These are phyloP conservation scores for Chrysomela aeneicollis DNA, from an alignment of 2,888 invertebrate species.

Conservation along the genomic window DNA sequence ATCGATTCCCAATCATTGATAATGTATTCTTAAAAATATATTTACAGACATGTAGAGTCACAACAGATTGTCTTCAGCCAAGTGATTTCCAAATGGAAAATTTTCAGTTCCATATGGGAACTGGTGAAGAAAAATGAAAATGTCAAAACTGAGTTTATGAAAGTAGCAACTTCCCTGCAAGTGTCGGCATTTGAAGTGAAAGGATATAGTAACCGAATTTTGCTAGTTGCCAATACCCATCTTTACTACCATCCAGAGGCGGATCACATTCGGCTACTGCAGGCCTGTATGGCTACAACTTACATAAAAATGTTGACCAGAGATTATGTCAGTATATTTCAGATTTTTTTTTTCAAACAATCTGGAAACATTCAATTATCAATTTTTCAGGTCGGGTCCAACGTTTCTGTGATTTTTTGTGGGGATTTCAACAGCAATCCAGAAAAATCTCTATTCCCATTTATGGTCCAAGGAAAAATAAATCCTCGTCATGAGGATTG, in stretches of 20 bases:
- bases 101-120: slow-evolving; percentile 67
- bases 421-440: slow-evolving; percentile 95
- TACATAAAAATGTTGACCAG: slow-evolving; percentile 31
- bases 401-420: slow-evolving; percentile 78
- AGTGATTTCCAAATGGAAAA: slow-evolving; percentile 63
- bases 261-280: slow-evolving; percentile 83
- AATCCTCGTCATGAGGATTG: slow-evolving; percentile 75
- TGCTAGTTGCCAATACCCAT: slow-evolving; percentile 85
- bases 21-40: too few species aligned
- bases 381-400: slow-evolving; percentile 48
- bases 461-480: slow-evolving; percentile 76
- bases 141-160: slow-evolving; percentile 66
- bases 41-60: slow-evolving; percentile 62
- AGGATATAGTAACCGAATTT: slow-evolving; percentile 62
- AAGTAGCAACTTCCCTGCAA: slow-evolving; percentile 73
- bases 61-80: slow-evolving; percentile 67
- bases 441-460: slow-evolving; percentile 79
- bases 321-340: slow-evolving; percentile 29
- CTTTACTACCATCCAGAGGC: slow-evolving; percentile 92
- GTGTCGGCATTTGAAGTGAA: slow-evolving; percentile 65
- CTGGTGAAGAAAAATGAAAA: slow-evolving; percentile 66
- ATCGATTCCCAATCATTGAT: slow-evolving; percentile 2
- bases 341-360: too few species aligned
- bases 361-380: too few species aligned
- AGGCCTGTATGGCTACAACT: slow-evolving; percentile 48